Percentiles rank a stretch among this genome's conserved stretches.
phyloP scores from a whole-genome alignment of 30 jellyfish, hydroid and myxozoan genomes.

The Hydractinia symbiolongicarpus region DNA sequence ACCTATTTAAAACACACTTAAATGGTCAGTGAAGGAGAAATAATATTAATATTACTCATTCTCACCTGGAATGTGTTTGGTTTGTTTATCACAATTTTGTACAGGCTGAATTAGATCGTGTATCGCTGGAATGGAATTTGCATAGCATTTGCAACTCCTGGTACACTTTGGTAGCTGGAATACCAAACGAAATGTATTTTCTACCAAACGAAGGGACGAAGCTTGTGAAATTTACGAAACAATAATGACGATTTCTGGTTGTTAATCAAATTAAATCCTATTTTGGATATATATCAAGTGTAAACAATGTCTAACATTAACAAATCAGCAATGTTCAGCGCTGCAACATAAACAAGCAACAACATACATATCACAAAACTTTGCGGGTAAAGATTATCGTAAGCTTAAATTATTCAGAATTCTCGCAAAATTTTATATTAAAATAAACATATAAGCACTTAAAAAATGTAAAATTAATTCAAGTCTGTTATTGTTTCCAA shows the following conservation, averaged over 20 bases:
- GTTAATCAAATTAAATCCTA: neutral
- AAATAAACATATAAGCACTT: too few species aligned
- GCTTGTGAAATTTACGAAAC: neutral
- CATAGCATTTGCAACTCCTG: neutral
- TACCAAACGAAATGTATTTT: conserved; percentile 1
- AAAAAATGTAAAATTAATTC: too few species aligned
- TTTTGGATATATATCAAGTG: too few species aligned
- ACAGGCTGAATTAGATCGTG: neutral
- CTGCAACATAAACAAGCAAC: too few species aligned
- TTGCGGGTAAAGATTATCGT: too few species aligned
- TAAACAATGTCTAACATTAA: too few species aligned
- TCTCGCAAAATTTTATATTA: too few species aligned
- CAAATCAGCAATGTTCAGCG: too few species aligned
- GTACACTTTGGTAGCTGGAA: neutral
- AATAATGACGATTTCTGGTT: neutral
- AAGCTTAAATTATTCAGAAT: too few species aligned
- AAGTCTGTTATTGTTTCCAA: too few species aligned
- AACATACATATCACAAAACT: too few species aligned
- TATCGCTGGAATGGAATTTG: neutral
- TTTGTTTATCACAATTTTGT: neutral
- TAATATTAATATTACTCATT: neutral
- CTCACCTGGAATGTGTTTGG: neutral
- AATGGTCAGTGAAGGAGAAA: neutral
- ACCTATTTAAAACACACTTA: too few species aligned
- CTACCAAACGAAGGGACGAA: conserved; percentile 3